Conservation (phyloP, 2,113 vertebrate species). For the Nothobranchius kuhntae region DNA sequence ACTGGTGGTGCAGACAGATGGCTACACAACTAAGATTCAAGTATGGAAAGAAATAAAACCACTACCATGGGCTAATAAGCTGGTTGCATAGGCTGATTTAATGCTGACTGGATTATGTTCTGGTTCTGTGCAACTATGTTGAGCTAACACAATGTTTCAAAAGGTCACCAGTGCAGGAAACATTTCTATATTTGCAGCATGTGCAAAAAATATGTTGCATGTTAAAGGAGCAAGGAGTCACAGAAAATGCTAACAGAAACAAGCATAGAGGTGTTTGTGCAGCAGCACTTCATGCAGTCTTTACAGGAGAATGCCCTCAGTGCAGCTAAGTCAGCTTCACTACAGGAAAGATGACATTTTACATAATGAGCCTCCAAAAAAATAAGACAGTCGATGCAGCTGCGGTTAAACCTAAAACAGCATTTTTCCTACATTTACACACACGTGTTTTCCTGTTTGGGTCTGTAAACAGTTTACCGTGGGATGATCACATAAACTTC, state of each 20-base stretch:
- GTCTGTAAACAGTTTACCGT: background rate
- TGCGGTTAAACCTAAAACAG: conserved; percentile 19
- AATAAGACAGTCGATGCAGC: conserved; percentile 24
- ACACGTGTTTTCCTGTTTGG: conserved; percentile 4
- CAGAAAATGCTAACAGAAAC: conserved; percentile 7
- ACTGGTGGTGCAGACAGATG: too few species aligned
- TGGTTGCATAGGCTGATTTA: conserved; percentile 56
- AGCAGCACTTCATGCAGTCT: conserved; percentile 48
- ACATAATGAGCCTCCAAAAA: conserved; percentile 16
- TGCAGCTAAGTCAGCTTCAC: conserved; percentile 50
- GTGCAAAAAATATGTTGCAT: conserved; percentile 42
- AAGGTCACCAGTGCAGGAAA: background rate
- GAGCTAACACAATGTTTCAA: background rate
- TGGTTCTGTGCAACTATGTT: background rate
- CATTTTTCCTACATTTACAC: conserved; percentile 22
- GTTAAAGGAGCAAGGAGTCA: conserved; percentile 28
- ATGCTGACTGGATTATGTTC: conserved; percentile 10
- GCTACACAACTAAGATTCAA: conserved; percentile 5
- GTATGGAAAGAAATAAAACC: conserved; percentile 35
- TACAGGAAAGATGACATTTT: conserved; percentile 35
- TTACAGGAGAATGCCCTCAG: conserved; percentile 60
- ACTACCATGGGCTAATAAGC: conserved; percentile 13
- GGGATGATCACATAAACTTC: conserved; percentile 10
- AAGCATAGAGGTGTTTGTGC: conserved; percentile 19
- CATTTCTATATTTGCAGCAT: conserved; percentile 30